A percentile compares a stretch with the other conserved stretches of the same genome.
Conservation (phyloP, 2,113 vertebrate genomes). For the Odontophorus gujanensis region DNA sequence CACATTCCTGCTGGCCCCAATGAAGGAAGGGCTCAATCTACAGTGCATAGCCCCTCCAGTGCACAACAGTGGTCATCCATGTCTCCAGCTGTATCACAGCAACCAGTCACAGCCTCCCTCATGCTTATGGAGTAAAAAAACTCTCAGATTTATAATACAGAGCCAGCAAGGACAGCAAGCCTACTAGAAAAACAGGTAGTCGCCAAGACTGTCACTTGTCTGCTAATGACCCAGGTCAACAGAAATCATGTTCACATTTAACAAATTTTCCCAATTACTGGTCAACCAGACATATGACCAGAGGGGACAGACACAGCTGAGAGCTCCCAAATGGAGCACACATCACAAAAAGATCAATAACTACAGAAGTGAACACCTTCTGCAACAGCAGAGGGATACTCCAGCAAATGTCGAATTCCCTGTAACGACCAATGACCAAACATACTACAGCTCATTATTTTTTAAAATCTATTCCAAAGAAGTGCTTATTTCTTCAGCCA, state of each 20-base stretch:
- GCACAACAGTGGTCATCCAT: not conserved
- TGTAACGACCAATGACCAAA: not conserved
- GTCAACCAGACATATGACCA: not conserved
- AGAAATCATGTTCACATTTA: not conserved
- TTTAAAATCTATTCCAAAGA: not conserved
- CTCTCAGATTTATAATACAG: not conserved
- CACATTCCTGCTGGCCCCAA: not conserved
- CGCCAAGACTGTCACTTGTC: not conserved
- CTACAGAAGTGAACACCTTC: not conserved
- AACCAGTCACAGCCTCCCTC: not conserved
- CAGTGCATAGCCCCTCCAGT: not conserved
- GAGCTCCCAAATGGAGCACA: not conserved
- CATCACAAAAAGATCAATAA: not conserved
- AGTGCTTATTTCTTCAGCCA: no score
- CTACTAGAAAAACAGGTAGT: not conserved
- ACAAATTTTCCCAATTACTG: not conserved
- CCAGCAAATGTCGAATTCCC: not conserved
- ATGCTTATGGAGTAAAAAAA: not conserved
- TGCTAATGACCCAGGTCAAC: not conserved
- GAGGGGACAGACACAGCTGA: not conserved
- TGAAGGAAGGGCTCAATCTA: not conserved
- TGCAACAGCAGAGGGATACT: not conserved
- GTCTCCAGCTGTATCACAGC: not conserved
- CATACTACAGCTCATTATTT: not conserved
- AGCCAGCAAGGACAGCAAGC: not conserved